Conservation (phyloP, 2,113 vertebrate species). For the Hippocampus barbouri region DNA sequence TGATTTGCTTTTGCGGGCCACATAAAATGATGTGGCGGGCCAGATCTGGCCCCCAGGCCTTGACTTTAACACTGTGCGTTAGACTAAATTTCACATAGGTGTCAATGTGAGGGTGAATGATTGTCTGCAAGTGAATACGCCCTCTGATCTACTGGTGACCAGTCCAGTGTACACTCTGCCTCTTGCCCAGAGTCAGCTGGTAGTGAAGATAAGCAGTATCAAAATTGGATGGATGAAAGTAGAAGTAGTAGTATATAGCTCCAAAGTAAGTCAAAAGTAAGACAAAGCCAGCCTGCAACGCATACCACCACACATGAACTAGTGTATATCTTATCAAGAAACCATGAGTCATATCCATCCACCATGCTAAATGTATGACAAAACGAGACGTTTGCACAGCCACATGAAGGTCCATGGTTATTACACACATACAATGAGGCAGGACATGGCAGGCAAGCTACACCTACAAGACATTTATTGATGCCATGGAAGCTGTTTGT, state of each 20-base stretch:
- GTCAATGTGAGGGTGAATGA: not conserved
- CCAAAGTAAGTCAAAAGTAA: not conserved
- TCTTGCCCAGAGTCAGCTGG: not conserved
- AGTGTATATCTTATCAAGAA: not conserved
- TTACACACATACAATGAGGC: not conserved
- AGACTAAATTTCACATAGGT: too few species aligned
- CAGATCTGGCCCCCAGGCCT: too few species aligned
- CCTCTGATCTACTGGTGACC: not conserved
- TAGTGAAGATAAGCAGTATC: not conserved
- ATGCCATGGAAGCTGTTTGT: slow-evolving; percentile 6
- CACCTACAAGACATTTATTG: not conserved
- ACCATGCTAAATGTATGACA: not conserved
- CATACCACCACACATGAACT: not conserved
- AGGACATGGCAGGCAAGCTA: not conserved
- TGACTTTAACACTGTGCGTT: too few species aligned
- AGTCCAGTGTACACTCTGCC: not conserved
- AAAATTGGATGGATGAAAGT: not conserved
- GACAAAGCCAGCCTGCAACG: not conserved
- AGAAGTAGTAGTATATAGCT: not conserved
- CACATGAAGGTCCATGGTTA: not conserved
- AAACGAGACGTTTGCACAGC: not conserved
- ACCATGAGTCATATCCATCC: not conserved
- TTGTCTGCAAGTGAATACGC: not conserved
- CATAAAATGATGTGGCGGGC: too few species aligned
- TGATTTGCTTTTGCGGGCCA: too few species aligned